A percentile compares a stretch with the other conserved stretches of the same genome.
phyloP scores from a whole-genome alignment of 1,140 invertebrate species.

The Micrasema minimum region DNA sequence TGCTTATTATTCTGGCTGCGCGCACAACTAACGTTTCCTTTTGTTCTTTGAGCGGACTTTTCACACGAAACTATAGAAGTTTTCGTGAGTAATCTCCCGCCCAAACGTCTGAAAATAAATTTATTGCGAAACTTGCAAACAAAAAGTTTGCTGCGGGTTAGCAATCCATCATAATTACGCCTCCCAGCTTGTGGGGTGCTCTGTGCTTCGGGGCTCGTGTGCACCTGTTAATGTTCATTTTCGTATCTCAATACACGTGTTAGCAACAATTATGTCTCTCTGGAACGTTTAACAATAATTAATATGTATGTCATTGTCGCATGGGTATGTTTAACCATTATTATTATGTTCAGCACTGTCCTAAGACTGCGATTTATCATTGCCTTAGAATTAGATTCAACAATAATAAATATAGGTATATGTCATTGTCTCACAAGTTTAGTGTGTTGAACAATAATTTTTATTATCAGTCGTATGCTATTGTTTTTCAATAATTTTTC shows the following conservation, averaged over 20 bases:
- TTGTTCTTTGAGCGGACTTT: constrained; percentile 32
- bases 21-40: constrained; percentile 23
- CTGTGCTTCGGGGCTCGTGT: not conserved
- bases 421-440: too few relatives aligned
- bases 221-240: constrained; percentile 1
- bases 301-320: too few relatives aligned
- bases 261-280: not conserved
- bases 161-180: constrained; percentile 46
- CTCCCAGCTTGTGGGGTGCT: not conserved
- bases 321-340: too few relatives aligned
- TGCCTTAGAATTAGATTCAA: too few relatives aligned
- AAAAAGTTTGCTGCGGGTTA: constrained; percentile 29
- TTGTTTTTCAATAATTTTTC: too few relatives aligned
- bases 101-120: constrained; percentile 44
- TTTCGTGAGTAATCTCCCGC: constrained; percentile 35
- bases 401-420: too few relatives aligned
- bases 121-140: constrained; percentile 41
- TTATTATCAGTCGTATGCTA: too few relatives aligned
- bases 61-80: constrained; percentile 38
- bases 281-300: too few relatives aligned
- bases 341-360: too few relatives aligned
- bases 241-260: not conserved
- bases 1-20: constrained; percentile 30
- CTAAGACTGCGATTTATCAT: too few relatives aligned
- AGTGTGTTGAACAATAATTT: too few relatives aligned